Evolutionary conservation across 37 sponge, comb jelly and placozoan species (phyloP).

Genomic region (Petrosia ficiformis): DNA sequence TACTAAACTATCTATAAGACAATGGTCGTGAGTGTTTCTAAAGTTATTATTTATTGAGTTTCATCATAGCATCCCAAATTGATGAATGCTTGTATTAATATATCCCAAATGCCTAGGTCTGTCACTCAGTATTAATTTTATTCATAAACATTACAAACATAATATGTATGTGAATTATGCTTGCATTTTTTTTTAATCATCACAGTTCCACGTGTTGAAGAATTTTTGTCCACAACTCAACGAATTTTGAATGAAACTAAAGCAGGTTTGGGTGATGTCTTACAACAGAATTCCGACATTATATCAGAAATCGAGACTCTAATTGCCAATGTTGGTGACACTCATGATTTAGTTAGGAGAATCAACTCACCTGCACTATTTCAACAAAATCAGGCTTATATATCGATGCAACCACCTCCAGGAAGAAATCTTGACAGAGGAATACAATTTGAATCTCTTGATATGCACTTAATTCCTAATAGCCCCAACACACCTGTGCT

Average conservation of each 20-base stretch:
- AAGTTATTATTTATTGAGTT: too few species aligned
- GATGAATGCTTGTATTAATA: too few species aligned
- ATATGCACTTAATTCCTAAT: conserved; percentile 26
- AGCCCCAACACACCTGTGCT: conserved; percentile 3
- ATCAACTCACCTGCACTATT: conserved; percentile 1
- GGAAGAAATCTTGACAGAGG: conserved; percentile 8
- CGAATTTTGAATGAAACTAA: background rate
- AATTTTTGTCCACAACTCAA: conserved; percentile 10
- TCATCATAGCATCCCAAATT: too few species aligned
- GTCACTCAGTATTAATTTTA: too few species aligned
- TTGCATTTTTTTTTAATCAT: background rate
- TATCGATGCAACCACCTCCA: conserved; percentile 61
- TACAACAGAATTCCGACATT: conserved; percentile 17
- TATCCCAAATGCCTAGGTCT: too few species aligned
- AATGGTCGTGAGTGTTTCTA: too few species aligned
- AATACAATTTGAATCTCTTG: conserved; percentile 53
- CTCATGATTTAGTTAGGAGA: conserved; percentile 16
- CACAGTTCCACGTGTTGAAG: background rate
- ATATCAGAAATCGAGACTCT: conserved; percentile 32
- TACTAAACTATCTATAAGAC: too few species aligned
- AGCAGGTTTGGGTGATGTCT: conserved; percentile 11
- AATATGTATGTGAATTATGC: too few species aligned
- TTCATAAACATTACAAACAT: too few species aligned
- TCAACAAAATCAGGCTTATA: conserved; percentile 1
- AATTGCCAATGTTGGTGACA: conserved; percentile 29